Evolutionary conservation across 2,888 invertebrate genomes (phyloP), one percentile per base, ranked within the genome.

Genomic region (Drosophila ezoana): DNA sequence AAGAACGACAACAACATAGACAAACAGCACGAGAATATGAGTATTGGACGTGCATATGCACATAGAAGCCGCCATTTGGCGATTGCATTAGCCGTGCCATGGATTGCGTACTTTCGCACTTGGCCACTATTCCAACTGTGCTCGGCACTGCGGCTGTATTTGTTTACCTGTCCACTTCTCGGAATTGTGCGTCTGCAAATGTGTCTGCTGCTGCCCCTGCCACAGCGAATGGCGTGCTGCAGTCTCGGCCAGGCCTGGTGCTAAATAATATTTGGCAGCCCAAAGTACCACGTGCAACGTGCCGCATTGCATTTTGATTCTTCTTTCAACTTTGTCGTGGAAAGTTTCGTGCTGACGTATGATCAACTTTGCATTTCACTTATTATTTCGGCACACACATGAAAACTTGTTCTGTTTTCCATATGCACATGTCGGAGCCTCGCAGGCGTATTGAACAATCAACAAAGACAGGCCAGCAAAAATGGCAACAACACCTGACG

Each of bases 141-240:
- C 16, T 13, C 20, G 32, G 48, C 61, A 62, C 48, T 62, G 35
- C 62, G 35, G 57, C 48, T 66, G 62, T 45, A 49, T 60, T 59
- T 61, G 80, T 51, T 49, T 62, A 32, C 23, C 16, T 16, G 44
- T 13, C 23, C n/a, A 53, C 16, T 23, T 52, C 44, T 37, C 37
- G 32, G 56, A 45, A 47, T 40, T 66, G 64, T 51, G 45, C 54
- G 48, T 44, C 56, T 11, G 13, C 43, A 23, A 14, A 16, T 41
- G 18, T 1, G 18, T 9, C 16, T 38, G 28, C 3, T 32, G 16
- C 6, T 23, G 49, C 47, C 18, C 20, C 14, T 47, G 71, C 71
- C 81, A 66, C 87, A 81, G 88, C 79, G 85, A 85, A 79, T 81
- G 86, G 73, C 86, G 61, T 68, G 82, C 48, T 62, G 67, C 70